phyloP scores from a whole-genome alignment of 2,888 invertebrate species.

The Nemotelus pantherinus region DNA sequence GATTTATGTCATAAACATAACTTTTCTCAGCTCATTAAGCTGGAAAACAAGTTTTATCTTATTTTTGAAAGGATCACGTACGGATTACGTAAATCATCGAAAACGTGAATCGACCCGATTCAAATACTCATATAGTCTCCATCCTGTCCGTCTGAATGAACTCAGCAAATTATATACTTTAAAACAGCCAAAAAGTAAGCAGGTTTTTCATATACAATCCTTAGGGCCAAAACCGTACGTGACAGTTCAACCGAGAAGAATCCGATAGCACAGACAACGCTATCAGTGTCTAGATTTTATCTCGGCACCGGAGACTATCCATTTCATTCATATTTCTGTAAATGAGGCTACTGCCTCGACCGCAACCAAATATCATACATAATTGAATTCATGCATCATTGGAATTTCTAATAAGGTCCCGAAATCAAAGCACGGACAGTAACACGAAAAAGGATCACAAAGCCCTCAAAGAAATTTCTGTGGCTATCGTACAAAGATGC shows the following conservation, averaged over 20 bases:
- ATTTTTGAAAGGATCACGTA: not conserved
- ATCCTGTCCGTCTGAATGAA: not conserved
- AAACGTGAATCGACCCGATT: not conserved
- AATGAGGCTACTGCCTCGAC: not conserved
- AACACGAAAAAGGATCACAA: constrained; percentile 1
- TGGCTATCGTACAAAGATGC: too few species aligned
- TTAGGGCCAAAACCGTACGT: constrained; percentile 21
- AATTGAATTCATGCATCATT: constrained; percentile 24
- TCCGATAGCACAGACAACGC: not conserved
- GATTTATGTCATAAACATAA: too few species aligned
- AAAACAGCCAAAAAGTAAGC: not conserved
- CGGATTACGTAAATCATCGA: not conserved
- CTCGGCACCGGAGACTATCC: not conserved
- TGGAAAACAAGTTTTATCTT: not conserved
- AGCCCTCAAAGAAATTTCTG: too few species aligned
- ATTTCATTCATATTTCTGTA: constrained; percentile 21
- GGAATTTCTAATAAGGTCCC: constrained; percentile 30
- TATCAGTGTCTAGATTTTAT: constrained; percentile 8
- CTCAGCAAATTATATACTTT: not conserved
- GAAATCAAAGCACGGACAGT: constrained; percentile 1
- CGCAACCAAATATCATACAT: constrained; percentile 24
- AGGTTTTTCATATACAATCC: not conserved
- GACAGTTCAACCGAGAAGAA: constrained; percentile 9
- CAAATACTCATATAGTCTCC: not conserved
- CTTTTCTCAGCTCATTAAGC: too few species aligned